Percentiles rank a stretch among this genome's conserved stretches.
Evolutionary conservation across 2,113 vertebrate species (phyloP).

Genomic region (Dolichotis patagonum): DNA sequence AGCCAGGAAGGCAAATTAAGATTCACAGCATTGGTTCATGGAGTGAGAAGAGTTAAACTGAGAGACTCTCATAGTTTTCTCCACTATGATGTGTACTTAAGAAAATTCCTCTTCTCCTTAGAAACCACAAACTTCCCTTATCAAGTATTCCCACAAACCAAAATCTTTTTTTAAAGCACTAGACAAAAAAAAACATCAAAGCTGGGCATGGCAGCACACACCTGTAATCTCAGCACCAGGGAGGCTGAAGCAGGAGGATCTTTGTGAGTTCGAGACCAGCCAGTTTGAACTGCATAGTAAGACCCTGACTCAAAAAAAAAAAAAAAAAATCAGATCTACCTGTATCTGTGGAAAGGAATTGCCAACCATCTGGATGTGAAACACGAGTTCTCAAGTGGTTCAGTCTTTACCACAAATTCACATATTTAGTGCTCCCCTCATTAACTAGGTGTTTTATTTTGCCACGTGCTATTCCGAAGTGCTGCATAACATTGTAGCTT

Average conservation of each 20-base stretch:
- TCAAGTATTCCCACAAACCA: neutral
- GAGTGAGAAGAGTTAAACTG: neutral
- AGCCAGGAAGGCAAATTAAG: neutral
- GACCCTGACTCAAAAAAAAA: too few relatives aligned
- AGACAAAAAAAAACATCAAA: too few relatives aligned
- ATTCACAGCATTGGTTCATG: neutral
- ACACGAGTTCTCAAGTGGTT: neutral
- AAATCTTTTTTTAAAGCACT: conserved; percentile 20
- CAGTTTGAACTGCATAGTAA: too few relatives aligned
- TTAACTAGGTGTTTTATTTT: neutral
- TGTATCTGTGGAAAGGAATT: neutral
- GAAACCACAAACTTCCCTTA: neutral
- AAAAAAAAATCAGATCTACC: neutral
- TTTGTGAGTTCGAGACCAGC: too few relatives aligned
- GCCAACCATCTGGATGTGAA: neutral
- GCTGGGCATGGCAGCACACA: too few relatives aligned
- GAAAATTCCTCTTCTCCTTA: conserved; percentile 19
- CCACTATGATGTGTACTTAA: neutral
- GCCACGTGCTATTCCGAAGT: neutral
- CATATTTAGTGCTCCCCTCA: neutral
- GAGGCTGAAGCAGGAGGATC: too few relatives aligned
- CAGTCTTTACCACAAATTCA: neutral
- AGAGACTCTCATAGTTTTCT: conserved; percentile 10
- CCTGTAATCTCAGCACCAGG: too few relatives aligned
- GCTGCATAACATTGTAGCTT: neutral